phyloP scores from a whole-genome alignment of 2,888 invertebrate species.

The Harmothoe impar region DNA sequence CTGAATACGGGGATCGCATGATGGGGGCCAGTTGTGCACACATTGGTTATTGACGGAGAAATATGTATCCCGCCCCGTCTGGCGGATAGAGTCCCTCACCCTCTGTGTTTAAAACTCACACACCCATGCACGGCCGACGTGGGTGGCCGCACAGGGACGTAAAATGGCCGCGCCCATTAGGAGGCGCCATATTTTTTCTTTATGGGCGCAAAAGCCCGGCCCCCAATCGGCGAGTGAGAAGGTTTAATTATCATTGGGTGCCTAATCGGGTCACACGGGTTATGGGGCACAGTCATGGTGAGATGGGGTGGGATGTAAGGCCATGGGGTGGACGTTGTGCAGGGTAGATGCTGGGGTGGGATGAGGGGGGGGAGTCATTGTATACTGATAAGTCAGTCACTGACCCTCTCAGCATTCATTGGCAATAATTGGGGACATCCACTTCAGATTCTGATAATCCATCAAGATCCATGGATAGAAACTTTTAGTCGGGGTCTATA shows the following conservation, averaged over 20 bases:
- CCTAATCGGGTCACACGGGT: constrained; percentile 49
- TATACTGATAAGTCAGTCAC: background rate
- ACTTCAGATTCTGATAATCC: too few relatives aligned
- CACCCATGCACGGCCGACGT: constrained; percentile 19
- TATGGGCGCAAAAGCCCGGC: constrained; percentile 31
- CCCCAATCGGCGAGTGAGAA: background rate
- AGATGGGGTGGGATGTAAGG: constrained; percentile 29
- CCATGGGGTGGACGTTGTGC: background rate
- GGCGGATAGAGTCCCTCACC: background rate
- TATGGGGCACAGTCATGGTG: background rate
- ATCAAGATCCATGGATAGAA: too few relatives aligned
- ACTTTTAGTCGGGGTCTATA: too few relatives aligned
- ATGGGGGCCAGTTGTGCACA: constrained; percentile 49
- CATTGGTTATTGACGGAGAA: constrained; percentile 28
- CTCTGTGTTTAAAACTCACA: background rate
- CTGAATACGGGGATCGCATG: constrained; percentile 40
- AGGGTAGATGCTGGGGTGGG: background rate
- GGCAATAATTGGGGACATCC: too few relatives aligned
- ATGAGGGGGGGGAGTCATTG: background rate
- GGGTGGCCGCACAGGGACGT: constrained; percentile 21
- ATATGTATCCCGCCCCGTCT: constrained; percentile 25
- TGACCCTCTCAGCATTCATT: background rate
- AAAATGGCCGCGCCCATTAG: constrained; percentile 49
- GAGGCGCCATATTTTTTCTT: constrained; percentile 60
- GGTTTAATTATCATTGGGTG: constrained; percentile 52